phyloP scores from a whole-genome alignment of 1,140 invertebrate genomes.

The Listronotus bonariensis region DNA sequence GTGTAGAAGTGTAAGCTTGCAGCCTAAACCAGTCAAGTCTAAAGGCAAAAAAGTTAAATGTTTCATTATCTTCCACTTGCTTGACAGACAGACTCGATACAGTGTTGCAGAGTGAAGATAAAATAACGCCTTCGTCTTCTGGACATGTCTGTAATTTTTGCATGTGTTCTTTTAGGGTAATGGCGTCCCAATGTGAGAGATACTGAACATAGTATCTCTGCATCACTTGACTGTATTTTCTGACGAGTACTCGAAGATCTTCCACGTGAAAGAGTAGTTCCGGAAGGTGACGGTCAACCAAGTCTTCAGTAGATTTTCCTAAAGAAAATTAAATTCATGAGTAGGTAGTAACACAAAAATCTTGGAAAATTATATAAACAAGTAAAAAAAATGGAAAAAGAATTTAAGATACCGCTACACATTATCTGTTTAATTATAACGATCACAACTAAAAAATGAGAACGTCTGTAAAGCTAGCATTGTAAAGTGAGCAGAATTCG shows the following conservation, averaged over 20 bases:
- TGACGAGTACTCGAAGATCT: slow-evolving; percentile 88
- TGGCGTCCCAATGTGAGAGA: slow-evolving; percentile 93
- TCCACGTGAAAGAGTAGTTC: slow-evolving; percentile 98
- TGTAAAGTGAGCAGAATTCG: no score
- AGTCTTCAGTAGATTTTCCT: slow-evolving; percentile 79
- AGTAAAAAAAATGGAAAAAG: no score
- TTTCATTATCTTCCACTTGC: slow-evolving; percentile 95
- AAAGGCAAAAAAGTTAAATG: slow-evolving; percentile 95
- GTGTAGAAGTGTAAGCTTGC: slow-evolving; percentile 91
- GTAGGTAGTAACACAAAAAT: no score
- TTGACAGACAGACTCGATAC: slow-evolving; percentile 88
- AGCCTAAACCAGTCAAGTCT: slow-evolving; percentile 94
- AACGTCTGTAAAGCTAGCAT: no score
- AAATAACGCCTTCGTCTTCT: slow-evolving; percentile 93
- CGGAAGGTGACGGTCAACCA: slow-evolving; percentile 92
- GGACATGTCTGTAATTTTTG: slow-evolving; percentile 84
- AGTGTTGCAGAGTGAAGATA: slow-evolving; percentile 90
- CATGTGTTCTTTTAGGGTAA: slow-evolving; percentile 88
- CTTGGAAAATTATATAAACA: no score
- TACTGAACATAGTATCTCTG: slow-evolving; percentile 98
- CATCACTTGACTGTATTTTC: slow-evolving; percentile 96
- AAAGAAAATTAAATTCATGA: slow-evolving; percentile 10
- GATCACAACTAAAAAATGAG: no score
- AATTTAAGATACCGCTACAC: no score
- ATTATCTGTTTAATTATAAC: no score